Conservation (phyloP, 2,888 invertebrate species). For the Xestia xanthographa region DNA sequence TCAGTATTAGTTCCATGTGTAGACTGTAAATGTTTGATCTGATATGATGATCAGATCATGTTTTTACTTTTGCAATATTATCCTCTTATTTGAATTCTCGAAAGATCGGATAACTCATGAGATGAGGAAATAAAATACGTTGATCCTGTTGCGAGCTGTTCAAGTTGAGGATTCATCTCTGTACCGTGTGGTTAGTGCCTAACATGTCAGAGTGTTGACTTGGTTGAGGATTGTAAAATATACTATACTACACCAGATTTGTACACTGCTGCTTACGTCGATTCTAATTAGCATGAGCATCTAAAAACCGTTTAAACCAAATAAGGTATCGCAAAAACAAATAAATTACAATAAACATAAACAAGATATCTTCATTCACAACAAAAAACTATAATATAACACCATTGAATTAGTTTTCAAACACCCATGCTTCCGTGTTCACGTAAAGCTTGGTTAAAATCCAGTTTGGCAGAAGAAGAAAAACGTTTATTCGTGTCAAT, state of each 20-base stretch:
- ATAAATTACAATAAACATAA: background rate
- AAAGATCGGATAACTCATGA: background rate
- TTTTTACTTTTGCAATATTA: background rate
- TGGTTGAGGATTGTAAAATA: background rate
- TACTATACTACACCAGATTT: background rate
- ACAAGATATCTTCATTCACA: background rate
- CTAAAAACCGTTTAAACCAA: background rate
- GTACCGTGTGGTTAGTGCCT: no score
- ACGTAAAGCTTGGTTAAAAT: constrained; percentile 11
- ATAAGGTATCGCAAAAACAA: background rate
- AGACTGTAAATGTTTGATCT: background rate
- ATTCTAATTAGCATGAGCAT: background rate
- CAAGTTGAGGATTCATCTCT: background rate
- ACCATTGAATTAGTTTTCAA: constrained; percentile 21
- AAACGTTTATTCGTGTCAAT: background rate
- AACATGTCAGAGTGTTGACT: no score
- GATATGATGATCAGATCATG: background rate
- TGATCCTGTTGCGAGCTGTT: background rate
- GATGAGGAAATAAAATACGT: background rate
- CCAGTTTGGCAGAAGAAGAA: constrained; percentile 16
- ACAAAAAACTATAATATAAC: background rate
- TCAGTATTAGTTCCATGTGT: constrained; percentile 4
- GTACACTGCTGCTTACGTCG: background rate
- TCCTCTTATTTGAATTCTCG: background rate
- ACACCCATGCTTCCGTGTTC: constrained; percentile 25